Evolutionary conservation across 2,797 vertebrate genomes (phyloP).

Genomic region (Rhinophrynus dorsalis): DNA sequence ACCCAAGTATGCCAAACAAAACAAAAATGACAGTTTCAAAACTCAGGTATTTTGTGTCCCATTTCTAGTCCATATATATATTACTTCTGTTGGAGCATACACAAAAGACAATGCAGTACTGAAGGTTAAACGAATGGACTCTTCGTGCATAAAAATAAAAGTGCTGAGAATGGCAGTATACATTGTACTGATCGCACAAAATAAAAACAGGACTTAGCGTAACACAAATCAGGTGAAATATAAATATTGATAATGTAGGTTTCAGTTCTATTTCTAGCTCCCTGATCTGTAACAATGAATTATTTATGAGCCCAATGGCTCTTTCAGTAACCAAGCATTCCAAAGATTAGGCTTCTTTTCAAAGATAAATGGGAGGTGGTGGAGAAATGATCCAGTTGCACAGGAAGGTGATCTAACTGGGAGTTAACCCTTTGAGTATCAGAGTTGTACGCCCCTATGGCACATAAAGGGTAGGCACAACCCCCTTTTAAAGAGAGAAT

Average conservation of each 20-base stretch:
- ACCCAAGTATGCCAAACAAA: background rate
- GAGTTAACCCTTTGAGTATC: too few species aligned
- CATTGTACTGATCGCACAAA: too few species aligned
- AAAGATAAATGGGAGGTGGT: conserved; percentile 8
- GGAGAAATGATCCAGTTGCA: conserved; percentile 42
- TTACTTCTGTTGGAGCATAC: background rate
- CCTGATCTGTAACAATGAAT: conserved; percentile 3
- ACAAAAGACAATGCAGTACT: background rate
- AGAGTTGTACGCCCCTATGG: too few species aligned
- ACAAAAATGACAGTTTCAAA: background rate
- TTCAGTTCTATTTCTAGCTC: background rate
- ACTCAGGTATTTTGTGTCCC: too few species aligned
- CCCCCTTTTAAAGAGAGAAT: background rate
- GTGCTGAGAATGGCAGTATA: too few species aligned
- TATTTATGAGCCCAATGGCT: conserved; percentile 27
- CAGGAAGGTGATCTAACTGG: conserved; percentile 5
- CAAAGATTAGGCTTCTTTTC: conserved; percentile 5
- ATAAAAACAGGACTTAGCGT: too few species aligned
- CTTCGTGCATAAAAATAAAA: too few species aligned
- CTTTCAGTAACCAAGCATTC: conserved; percentile 13
- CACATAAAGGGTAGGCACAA: too few species aligned
- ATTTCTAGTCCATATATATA: too few species aligned
- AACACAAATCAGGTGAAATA: too few species aligned
- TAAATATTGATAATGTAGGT: too few species aligned
- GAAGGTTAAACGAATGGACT: too few species aligned